Evolutionary conservation across 2,113 vertebrate species (phyloP).

Genomic region (Nymphicus hollandicus): DNA sequence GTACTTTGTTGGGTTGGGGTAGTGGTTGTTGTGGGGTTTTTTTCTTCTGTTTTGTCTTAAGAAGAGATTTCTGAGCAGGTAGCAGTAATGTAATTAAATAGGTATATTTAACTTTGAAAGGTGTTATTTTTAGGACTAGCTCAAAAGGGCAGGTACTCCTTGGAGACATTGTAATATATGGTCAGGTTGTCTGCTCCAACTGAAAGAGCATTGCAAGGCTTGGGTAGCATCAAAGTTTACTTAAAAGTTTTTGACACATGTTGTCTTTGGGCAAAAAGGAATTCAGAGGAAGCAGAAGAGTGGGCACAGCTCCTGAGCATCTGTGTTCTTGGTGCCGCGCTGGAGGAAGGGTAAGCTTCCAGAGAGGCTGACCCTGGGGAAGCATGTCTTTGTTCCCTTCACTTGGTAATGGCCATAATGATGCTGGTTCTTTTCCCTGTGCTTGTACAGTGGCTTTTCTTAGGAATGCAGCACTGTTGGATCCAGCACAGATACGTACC

Average conservation of each 20-base stretch:
- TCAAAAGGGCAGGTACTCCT: slow-evolving; percentile 41
- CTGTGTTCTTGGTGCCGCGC: fast-evolving
- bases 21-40: not conserved
- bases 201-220: not conserved
- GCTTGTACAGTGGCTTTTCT: not conserved
- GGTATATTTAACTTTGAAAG: slow-evolving; percentile 17
- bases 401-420: fast-evolving
- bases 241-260: not conserved
- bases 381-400: not conserved
- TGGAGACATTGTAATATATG: not conserved
- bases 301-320: not conserved
- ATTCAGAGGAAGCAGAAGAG: not conserved
- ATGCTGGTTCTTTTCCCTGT: fast-evolving
- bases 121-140: slow-evolving; percentile 28
- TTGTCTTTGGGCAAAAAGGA: not conserved
- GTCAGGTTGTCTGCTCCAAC: not conserved
- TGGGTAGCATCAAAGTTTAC: not conserved
- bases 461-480: fast-evolving
- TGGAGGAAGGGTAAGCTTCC: not conserved
- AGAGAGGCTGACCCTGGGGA: not conserved
- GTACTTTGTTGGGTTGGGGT: not conserved
- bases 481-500: not conserved
- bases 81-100: not conserved
- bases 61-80: not conserved
- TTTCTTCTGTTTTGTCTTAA: not conserved